Evolutionary conservation across 2,797 vertebrate genomes (phyloP).

Genomic region (Helostoma temminkii): DNA sequence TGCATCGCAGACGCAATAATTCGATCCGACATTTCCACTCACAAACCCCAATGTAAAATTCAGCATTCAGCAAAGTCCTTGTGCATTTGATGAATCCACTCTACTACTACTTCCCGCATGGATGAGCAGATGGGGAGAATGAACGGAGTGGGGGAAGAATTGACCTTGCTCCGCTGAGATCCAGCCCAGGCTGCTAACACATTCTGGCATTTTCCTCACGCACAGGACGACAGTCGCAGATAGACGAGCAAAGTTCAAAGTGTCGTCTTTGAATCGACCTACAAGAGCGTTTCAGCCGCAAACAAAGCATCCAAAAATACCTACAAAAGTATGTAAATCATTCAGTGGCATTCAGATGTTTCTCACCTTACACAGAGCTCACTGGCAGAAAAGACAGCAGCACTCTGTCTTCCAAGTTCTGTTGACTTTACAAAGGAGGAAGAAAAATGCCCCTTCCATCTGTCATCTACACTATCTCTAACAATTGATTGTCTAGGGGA

Average conservation of each 20-base stretch:
- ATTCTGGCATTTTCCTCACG: constrained; percentile 67
- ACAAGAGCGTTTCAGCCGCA: neutral
- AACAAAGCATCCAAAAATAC: constrained; percentile 14
- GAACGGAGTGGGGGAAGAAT: constrained; percentile 29
- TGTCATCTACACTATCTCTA: neutral
- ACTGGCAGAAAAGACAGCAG: constrained; percentile 9
- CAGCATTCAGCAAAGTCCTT: constrained; percentile 55
- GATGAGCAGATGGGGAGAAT: constrained; percentile 58
- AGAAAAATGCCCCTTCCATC: constrained; percentile 24
- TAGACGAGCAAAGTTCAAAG: constrained; percentile 53
- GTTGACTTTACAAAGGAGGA: too few species aligned
- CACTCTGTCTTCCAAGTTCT: constrained; percentile 9
- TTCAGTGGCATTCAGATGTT: constrained; percentile 21
- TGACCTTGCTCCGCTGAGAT: constrained; percentile 56
- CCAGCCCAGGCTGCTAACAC: constrained; percentile 35
- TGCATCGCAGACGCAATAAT: constrained; percentile 26
- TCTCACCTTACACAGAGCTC: too few species aligned
- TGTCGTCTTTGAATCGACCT: constrained; percentile 65
- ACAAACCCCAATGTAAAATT: constrained; percentile 61
- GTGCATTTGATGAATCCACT: constrained; percentile 54
- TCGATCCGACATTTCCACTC: constrained; percentile 40
- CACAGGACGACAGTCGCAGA: constrained; percentile 36
- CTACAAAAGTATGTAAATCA: constrained; percentile 50
- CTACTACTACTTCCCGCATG: constrained; percentile 51
- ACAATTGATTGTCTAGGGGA: constrained; percentile 7